A percentile compares a stretch with the other conserved stretches of the same genome.
These are phyloP conservation scores for Sarcophaga variegata DNA, from an alignment of 2,888 invertebrate species.

Conservation along the genomic window DNA sequence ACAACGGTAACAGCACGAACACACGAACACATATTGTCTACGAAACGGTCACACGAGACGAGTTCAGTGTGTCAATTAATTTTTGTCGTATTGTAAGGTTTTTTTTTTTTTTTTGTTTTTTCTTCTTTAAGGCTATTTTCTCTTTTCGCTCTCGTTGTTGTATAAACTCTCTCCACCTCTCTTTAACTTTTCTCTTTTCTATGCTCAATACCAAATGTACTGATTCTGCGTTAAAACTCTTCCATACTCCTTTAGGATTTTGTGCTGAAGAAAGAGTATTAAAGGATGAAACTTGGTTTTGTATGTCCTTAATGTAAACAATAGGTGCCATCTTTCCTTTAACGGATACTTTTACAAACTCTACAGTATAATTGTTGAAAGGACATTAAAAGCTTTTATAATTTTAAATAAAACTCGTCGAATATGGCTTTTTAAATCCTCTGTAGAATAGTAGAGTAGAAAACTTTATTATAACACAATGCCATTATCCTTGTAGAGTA, in stretches of 20 bases:
- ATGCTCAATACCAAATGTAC: background rate
- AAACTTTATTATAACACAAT: too few species aligned
- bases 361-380: background rate
- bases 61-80: constrained; percentile 71
- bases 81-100: constrained; percentile 49
- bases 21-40: constrained; percentile 43
- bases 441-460: too few species aligned
- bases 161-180: background rate
- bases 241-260: background rate
- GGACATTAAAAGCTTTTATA: background rate
- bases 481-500: too few species aligned
- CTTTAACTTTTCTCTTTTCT: background rate
- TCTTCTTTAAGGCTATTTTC: constrained; percentile 37
- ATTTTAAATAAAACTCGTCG: too few species aligned
- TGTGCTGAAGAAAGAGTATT: constrained; percentile 49
- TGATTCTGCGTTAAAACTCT: constrained; percentile 47
- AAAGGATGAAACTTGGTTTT: constrained; percentile 53
- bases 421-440: too few species aligned
- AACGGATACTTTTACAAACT: constrained; percentile 2
- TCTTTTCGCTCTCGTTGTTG: constrained; percentile 4
- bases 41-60: constrained; percentile 68
- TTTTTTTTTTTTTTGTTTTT: constrained; percentile 11
- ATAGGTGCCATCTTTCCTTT: background rate
- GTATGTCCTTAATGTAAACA: background rate
- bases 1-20: background rate